phyloP scores from a whole-genome alignment of 53 echinoderm and acorn worm genomes.

The Holothuria scabra region DNA sequence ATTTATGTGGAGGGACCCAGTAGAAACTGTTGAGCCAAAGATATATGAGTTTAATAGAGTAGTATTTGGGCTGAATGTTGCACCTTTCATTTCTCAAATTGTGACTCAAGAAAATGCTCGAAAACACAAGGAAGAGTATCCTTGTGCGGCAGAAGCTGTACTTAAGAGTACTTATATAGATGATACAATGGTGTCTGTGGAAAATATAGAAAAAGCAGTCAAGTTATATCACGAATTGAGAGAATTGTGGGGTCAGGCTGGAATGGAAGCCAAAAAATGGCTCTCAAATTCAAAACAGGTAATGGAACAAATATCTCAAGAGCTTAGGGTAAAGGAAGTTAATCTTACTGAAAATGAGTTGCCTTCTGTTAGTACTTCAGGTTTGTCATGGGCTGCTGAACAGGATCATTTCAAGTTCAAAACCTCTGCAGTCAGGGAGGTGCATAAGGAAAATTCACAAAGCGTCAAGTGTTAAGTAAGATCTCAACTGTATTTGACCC shows the following conservation, averaged over 20 bases:
- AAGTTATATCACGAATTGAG: constrained; percentile 8
- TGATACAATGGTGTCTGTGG: constrained; percentile 23
- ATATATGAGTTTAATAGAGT: constrained; percentile 46
- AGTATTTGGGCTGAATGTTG: constrained; percentile 29
- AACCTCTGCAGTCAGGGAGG: not conserved
- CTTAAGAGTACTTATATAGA: constrained; percentile 30
- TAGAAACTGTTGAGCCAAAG: not conserved
- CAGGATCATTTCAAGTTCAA: constrained; percentile 69
- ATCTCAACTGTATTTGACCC: constrained; percentile 36
- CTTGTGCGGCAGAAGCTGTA: constrained; percentile 28
- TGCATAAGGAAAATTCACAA: not conserved
- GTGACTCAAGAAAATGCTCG: constrained; percentile 38
- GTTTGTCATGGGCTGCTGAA: constrained; percentile 71
- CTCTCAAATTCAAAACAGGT: constrained; percentile 65
- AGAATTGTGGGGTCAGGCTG: constrained; percentile 31
- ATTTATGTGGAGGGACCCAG: constrained; percentile 45
- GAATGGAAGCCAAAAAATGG: constrained; percentile 49
- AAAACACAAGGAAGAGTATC: constrained; percentile 1
- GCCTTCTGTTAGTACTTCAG: constrained; percentile 57
- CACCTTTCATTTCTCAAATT: constrained; percentile 28
- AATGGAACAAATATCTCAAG: constrained; percentile 50
- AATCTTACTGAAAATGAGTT: constrained; percentile 57
- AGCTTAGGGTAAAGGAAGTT: constrained; percentile 64
- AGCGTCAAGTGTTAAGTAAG: constrained; percentile 23
- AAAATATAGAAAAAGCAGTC: constrained; percentile 12